A percentile compares a stretch with the other conserved stretches of the same genome.
Conservation (phyloP, 2,888 invertebrate species). For the Alviniconcha strummeri region DNA sequence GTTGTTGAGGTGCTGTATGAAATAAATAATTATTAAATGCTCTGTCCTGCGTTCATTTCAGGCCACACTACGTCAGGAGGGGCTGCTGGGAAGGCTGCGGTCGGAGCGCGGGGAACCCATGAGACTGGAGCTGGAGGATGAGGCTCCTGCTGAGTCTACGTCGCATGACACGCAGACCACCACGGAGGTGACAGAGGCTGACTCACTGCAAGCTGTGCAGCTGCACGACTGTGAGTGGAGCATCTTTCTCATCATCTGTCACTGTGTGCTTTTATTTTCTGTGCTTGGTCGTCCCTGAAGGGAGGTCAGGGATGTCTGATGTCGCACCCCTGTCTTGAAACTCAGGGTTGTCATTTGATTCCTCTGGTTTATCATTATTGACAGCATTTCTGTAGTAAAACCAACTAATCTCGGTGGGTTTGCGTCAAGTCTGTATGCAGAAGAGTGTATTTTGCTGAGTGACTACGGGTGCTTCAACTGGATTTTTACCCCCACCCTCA, state of each 20-base stretch:
- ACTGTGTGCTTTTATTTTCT: background rate
- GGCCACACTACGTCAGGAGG: conserved; percentile 69
- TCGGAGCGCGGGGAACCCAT: conserved; percentile 57
- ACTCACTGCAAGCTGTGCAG: background rate
- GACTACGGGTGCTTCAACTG: too few species aligned
- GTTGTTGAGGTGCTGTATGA: too few species aligned
- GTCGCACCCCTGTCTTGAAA: too few species aligned
- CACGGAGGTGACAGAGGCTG: conserved; percentile 16
- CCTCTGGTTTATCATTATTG: too few species aligned
- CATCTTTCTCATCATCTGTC: background rate
- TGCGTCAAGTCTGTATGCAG: too few species aligned
- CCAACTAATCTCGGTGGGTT: too few species aligned
- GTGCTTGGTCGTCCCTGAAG: background rate
- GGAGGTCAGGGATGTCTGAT: background rate
- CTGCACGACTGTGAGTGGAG: background rate
- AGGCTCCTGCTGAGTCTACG: background rate
- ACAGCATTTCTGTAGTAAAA: too few species aligned
- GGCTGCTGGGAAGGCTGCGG: conserved; percentile 58
- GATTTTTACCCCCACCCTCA: too few species aligned
- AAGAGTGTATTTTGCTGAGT: too few species aligned
- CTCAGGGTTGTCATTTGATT: too few species aligned
- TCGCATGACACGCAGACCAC: background rate
- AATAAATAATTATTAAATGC: too few species aligned
- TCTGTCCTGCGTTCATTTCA: conserved; percentile 29
- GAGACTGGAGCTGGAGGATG: conserved; percentile 36